Conservation (phyloP, 2,113 vertebrate species). For the Dasyprocta punctata region DNA sequence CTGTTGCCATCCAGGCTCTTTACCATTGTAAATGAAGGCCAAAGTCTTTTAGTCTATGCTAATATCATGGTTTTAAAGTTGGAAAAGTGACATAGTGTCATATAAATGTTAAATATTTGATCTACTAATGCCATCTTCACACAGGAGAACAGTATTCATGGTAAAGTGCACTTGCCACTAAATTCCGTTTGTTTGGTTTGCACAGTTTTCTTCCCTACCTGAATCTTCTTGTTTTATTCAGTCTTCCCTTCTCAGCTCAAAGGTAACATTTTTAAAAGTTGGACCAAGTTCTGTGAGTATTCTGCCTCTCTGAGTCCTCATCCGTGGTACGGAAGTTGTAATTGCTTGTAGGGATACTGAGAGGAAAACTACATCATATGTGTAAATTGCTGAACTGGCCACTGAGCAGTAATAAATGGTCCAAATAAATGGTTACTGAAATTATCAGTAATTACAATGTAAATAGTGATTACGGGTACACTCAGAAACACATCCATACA, state of each 20-base stretch:
- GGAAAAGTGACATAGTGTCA: background rate
- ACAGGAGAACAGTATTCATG: background rate
- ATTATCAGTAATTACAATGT: background rate
- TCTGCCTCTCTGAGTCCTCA: background rate
- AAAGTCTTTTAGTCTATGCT: background rate
- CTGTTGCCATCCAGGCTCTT: background rate
- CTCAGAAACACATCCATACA: background rate
- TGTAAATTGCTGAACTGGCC: background rate
- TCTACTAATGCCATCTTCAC: background rate
- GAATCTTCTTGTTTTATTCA: background rate
- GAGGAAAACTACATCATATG: background rate
- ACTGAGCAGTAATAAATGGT: background rate
- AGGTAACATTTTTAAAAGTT: background rate
- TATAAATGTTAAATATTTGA: background rate
- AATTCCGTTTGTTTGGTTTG: background rate
- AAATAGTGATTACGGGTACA: background rate
- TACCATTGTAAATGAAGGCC: background rate
- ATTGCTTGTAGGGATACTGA: background rate
- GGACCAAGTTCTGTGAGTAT: background rate
- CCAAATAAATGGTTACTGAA: background rate
- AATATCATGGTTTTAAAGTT: background rate
- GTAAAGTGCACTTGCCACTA: background rate
- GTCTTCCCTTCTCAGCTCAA: background rate
- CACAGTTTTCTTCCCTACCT: background rate
- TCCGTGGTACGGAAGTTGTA: background rate